Conservation (phyloP, 1,140 invertebrate genomes). For the Ips nitidus region DNA sequence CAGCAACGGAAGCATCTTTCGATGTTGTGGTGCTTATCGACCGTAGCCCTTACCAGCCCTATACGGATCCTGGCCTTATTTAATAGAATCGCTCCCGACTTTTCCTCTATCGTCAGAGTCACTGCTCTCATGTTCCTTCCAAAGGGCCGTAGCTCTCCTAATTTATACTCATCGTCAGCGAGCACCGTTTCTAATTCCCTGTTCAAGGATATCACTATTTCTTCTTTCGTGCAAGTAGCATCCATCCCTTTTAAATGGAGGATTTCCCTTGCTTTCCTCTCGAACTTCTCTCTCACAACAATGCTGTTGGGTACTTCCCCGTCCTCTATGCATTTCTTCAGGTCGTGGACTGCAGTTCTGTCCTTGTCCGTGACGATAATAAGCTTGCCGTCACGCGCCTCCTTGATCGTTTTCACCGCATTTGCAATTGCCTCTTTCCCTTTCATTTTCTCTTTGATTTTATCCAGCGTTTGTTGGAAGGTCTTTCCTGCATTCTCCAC, state of each 20-base stretch:
- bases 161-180: not conserved
- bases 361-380: constrained; percentile 4
- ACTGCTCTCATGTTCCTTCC: not conserved
- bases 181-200: not conserved
- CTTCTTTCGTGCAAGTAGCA: constrained; percentile 9
- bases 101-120: not conserved
- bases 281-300: not conserved
- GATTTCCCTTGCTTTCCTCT: not conserved
- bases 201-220: not conserved
- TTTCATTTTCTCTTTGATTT: constrained; percentile 3
- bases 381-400: constrained; percentile 3
- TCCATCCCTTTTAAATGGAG: constrained; percentile 20
- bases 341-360: not conserved
- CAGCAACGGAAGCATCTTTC: constrained; percentile 16
- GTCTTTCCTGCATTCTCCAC: not conserved
- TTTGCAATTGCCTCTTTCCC: not conserved
- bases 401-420: constrained; percentile 8
- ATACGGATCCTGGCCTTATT: not conserved
- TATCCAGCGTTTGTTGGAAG: not conserved
- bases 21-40: not conserved
- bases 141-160: constrained; percentile 4
- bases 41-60: not conserved
- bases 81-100: not conserved
- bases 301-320: not conserved
- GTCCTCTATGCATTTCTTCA: not conserved